Evolutionary conservation across 2,113 vertebrate genomes (phyloP), one percentile per base, ranked within the genome.

Genomic region (Catharus minimus): DNA sequence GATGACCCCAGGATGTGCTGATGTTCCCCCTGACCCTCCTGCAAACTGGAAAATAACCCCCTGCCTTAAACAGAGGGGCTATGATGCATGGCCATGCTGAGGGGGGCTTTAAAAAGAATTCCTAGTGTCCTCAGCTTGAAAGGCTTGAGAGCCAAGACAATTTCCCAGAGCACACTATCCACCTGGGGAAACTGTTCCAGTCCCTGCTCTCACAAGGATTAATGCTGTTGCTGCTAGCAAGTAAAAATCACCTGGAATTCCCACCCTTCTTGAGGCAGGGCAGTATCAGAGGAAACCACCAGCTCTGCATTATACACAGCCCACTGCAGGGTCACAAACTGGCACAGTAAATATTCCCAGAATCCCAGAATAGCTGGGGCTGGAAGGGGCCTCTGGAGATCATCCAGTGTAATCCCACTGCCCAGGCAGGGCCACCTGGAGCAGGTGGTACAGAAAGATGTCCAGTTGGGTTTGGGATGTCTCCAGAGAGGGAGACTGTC

Each of bases 361-460:
- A 58, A 38, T 11, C 17, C 16, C 57, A 55, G 50, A 43, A 41
- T 0, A 18, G 10, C 11, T 19, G 43, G 30, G 44, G 30, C 21
- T 72, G 57, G 41, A 47, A 86, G 66, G 15, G 12, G n/a, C 8
- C 22, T 17, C 44, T 65, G 52, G 23, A 52, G n/a, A 58, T 20
- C 18, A 44, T 1, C 49, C 74, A 41, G 30, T 7, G 9, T 23
- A 36, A 41, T 15, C 30, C 3, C 9, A 6, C 33, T 33, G 49
- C 9, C 62, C 22, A 43, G 43, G 50, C 21, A 78, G 49, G 24
- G 30, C 7, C 49, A 21, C 22, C 15, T n/a, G 52, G 32, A 79
- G 44, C 15, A 13, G 43, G 22, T 7, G 36, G n/a, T 44, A 66
- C 44, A 73, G 44, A 27, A 28, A 24, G 8, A 23, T 0, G 0